Evolutionary conservation across 1,140 invertebrate genomes (phyloP), one percentile per base, ranked within the genome.

Genomic region (Venustaconcha ellipsiformis): DNA sequence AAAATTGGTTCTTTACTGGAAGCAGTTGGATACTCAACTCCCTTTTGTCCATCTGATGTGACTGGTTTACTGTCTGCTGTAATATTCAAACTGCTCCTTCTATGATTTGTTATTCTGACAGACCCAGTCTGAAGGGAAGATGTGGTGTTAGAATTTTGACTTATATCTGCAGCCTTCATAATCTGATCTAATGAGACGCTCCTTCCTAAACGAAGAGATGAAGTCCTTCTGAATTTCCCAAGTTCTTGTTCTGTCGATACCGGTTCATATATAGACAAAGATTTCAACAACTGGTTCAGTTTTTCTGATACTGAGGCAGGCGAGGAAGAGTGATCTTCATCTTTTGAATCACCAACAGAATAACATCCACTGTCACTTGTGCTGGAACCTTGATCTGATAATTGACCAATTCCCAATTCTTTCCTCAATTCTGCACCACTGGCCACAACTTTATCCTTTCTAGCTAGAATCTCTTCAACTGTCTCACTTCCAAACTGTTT

Each of bases 251-350:
- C 73, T 73, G 75, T 57, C 15, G 65, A 70, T 15, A 1, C 14
- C 26, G 67, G 72, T 62, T 60, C 60, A 63, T 57, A 62, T 62
- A 56, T 83, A 78, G 86, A 86, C 64, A 88, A 74, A 17, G 84
- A 87, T 58, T 83, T 74, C n/a, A 88, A 67, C 20, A 88, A 74
- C 63, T 72, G 82, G 76, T 84, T 85, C 14, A 88, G 78, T 76
- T 82, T 88, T 67, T 85, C 76, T 14, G 84, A 88, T 23, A 88
- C 84, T 20, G 85, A 83, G 26, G 85, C 84, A 18, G 87, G 87
- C 14, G 84, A 86, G 30, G 48, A 17, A 23, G 23, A 62, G 11
- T 62, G 5, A 62, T 23, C 23, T 8, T 23, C 59, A 18, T 62
- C 59, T 23, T n/a, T 67, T 67, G 30, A 26, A 64, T 72, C 62